Evolutionary conservation across 2,888 invertebrate genomes (phyloP).

Genomic region (Lypha dubia): DNA sequence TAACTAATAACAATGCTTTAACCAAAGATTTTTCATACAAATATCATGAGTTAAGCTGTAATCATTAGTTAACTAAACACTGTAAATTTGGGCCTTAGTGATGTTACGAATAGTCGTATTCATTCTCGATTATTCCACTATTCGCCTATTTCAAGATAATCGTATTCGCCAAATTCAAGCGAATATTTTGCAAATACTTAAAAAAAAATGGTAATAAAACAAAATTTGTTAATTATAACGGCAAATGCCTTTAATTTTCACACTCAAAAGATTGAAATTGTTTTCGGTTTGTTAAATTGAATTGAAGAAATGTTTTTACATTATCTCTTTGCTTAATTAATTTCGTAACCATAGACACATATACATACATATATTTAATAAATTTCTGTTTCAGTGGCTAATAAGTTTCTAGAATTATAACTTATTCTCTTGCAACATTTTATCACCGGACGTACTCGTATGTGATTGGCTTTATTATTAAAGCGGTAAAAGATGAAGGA

Average conservation of each 20-base stretch:
- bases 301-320: constrained; percentile 57
- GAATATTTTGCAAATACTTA: too few species aligned
- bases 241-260: constrained; percentile 75
- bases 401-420: constrained; percentile 49
- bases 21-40: too few species aligned
- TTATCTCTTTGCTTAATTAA: constrained; percentile 53
- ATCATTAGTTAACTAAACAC: too few species aligned
- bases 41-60: too few species aligned
- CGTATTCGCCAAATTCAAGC: too few species aligned
- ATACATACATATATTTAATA: constrained; percentile 62
- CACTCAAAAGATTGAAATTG: constrained; percentile 74
- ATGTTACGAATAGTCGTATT: too few species aligned
- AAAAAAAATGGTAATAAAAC: too few species aligned
- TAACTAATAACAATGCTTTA: too few species aligned
- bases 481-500: not conserved
- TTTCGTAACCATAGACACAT: constrained; percentile 70
- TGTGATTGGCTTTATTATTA: constrained; percentile 21
- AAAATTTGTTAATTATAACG: constrained; percentile 46
- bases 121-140: too few species aligned
- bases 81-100: too few species aligned
- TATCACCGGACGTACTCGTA: constrained; percentile 33
- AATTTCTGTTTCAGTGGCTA: constrained; percentile 39
- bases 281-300: constrained; percentile 68
- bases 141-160: too few species aligned
- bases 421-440: constrained; percentile 46